Conservation (phyloP, 1,140 invertebrate species). For the Drosophila setifemur region DNA sequence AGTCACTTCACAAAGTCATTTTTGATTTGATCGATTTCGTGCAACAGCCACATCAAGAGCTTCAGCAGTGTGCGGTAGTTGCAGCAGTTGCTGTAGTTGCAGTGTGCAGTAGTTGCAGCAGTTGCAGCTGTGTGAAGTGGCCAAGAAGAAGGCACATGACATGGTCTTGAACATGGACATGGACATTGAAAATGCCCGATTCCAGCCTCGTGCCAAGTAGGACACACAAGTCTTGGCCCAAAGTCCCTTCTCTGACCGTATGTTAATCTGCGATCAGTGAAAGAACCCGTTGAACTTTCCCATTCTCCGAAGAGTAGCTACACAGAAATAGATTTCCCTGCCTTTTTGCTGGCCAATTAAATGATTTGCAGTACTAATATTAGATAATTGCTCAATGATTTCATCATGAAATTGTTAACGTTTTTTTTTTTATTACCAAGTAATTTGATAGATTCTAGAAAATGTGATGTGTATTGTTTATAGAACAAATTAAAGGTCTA, state of each 20-base stretch:
- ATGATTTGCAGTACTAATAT: too few relatives aligned
- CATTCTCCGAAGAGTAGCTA: constrained; percentile 34
- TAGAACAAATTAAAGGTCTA: too few relatives aligned
- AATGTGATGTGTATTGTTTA: too few relatives aligned
- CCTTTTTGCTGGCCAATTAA: too few relatives aligned
- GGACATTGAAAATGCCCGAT: constrained; percentile 55
- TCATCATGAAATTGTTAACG: too few relatives aligned
- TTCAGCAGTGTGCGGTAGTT: constrained; percentile 4
- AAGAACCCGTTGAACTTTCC: constrained; percentile 75
- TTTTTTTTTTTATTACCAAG: too few relatives aligned
- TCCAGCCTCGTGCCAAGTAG: constrained; percentile 51
- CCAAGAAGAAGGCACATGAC: constrained; percentile 65
- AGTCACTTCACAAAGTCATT: constrained; percentile 80
- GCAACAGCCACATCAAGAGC: constrained; percentile 48
- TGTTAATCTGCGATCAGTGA: constrained; percentile 77
- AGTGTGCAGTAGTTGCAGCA: constrained; percentile 19
- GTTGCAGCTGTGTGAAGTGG: constrained; percentile 69
- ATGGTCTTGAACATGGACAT: constrained; percentile 75
- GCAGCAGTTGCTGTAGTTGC: constrained; percentile 30
- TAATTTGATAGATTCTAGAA: too few relatives aligned
- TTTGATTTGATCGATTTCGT: constrained; percentile 81
- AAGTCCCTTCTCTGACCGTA: constrained; percentile 72
- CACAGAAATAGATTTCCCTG: constrained; percentile 1
- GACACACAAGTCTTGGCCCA: constrained; percentile 42
- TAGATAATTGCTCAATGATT: too few relatives aligned